These are phyloP conservation scores for Drepanosiphum platanoidis DNA, from an alignment of 2,888 invertebrate genomes.

Conservation along the genomic window DNA sequence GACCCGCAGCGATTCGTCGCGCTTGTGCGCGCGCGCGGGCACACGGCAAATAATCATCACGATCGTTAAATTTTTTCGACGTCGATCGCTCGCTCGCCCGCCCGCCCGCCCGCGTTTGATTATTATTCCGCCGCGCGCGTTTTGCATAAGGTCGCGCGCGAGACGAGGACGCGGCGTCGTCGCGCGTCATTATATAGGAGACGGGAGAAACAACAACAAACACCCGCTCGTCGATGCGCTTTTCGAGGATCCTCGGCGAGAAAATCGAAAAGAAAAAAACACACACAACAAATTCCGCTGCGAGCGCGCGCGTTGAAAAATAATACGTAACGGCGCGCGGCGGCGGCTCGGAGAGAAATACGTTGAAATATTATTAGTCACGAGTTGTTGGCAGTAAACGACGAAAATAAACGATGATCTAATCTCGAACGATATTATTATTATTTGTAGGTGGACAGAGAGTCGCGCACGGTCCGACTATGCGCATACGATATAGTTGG, in stretches of 20 bases:
- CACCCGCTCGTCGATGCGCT: neutral
- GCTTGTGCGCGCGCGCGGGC: too few species aligned
- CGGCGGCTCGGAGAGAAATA: neutral
- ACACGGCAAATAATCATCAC: too few species aligned
- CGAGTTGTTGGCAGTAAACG: constrained; percentile 12
- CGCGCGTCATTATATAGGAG: too few species aligned
- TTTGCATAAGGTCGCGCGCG: too few species aligned
- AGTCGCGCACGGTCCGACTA: neutral
- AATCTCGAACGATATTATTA: constrained; percentile 2
- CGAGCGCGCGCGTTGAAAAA: too few species aligned
- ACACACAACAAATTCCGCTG: neutral
- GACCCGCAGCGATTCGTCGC: too few species aligned
- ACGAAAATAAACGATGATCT: constrained; percentile 55
- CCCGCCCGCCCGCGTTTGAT: too few species aligned
- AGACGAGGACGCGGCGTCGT: too few species aligned
- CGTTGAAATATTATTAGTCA: constrained; percentile 17
- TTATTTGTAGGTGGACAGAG: neutral
- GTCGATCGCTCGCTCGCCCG: too few species aligned
- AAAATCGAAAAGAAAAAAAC: neutral
- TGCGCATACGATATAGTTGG: neutral
- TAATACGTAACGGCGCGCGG: neutral
- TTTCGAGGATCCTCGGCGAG: neutral
- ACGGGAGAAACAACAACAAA: neutral
- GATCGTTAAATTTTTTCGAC: too few species aligned
- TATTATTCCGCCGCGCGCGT: too few species aligned